These are phyloP conservation scores for Luscinia megarhynchos DNA, from an alignment of 2,797 vertebrate species.

Conservation along the genomic window DNA sequence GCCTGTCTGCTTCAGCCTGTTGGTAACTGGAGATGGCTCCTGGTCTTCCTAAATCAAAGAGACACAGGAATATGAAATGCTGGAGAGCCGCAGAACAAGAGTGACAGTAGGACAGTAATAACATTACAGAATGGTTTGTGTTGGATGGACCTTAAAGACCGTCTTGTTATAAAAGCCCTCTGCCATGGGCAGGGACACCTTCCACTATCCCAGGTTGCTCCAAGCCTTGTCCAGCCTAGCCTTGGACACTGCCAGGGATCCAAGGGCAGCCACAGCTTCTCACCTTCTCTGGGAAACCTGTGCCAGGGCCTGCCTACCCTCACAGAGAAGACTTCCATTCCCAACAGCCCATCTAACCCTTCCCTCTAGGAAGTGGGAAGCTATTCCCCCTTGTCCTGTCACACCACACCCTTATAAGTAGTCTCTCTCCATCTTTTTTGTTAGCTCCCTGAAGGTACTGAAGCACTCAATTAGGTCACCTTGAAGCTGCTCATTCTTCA, in stretches of 20 bases:
- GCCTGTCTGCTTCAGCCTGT: not conserved
- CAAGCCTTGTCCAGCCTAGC: accelerated
- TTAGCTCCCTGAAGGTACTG: not conserved
- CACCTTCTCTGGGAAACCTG: accelerated
- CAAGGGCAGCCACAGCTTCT: not conserved
- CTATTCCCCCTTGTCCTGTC: not conserved
- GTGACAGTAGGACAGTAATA: not conserved
- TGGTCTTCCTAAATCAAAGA: not conserved
- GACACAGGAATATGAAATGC: not conserved
- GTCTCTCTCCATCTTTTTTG: not conserved
- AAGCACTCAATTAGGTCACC: too few species aligned
- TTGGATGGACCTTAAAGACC: not conserved
- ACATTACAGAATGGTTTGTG: not conserved
- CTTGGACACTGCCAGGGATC: not conserved
- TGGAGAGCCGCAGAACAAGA: not conserved
- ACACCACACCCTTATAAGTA: not conserved
- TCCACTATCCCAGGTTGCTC: not conserved
- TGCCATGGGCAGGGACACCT: not conserved
- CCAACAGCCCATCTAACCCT: not conserved
- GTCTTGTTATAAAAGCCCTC: accelerated
- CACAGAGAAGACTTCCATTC: accelerated
- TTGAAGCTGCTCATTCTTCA: not conserved
- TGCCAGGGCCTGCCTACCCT: too few species aligned
- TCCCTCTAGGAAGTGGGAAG: not conserved
- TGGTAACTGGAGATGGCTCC: not conserved